Evolutionary conservation across 2,888 invertebrate genomes (phyloP).

Genomic region (Drosophila kokeensis): DNA sequence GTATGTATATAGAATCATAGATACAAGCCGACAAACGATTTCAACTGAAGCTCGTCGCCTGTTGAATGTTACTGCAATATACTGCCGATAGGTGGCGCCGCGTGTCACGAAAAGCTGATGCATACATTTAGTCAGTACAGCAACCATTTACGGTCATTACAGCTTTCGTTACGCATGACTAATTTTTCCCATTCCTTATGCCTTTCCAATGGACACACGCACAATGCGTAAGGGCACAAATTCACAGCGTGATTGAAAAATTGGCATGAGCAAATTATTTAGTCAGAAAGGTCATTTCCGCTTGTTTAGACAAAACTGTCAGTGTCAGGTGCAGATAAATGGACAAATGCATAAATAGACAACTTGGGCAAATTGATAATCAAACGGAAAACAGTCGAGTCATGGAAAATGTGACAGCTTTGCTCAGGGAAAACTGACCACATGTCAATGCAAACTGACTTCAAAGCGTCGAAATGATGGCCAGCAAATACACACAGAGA

Average conservation of each 20-base stretch:
- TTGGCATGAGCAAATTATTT: constrained; percentile 40
- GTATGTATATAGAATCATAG: not conserved
- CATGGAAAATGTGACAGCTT: constrained; percentile 46
- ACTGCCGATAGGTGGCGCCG: constrained; percentile 32
- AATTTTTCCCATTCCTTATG: not conserved
- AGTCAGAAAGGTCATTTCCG: constrained; percentile 40
- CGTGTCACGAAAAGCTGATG: not conserved
- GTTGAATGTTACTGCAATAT: constrained; percentile 4
- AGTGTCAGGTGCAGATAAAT: constrained; percentile 27
- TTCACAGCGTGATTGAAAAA: constrained; percentile 67
- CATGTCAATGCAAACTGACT: constrained; percentile 74
- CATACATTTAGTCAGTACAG: constrained; percentile 12
- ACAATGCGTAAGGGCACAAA: constrained; percentile 37
- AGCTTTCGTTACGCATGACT: constrained; percentile 2
- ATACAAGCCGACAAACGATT: not conserved
- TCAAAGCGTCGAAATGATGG: constrained; percentile 71
- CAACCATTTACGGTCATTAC: not conserved
- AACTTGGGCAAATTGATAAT: constrained; percentile 35
- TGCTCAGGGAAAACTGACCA: constrained; percentile 64
- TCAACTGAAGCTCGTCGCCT: constrained; percentile 18
- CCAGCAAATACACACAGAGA: not conserved
- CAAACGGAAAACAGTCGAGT: constrained; percentile 14
- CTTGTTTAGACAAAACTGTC: constrained; percentile 42
- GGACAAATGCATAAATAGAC: constrained; percentile 24
- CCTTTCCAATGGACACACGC: constrained; percentile 16